A percentile compares a stretch with the other conserved stretches of the same genome.
Conservation (phyloP, 2,888 invertebrate species). For the Lymantria monacha region DNA sequence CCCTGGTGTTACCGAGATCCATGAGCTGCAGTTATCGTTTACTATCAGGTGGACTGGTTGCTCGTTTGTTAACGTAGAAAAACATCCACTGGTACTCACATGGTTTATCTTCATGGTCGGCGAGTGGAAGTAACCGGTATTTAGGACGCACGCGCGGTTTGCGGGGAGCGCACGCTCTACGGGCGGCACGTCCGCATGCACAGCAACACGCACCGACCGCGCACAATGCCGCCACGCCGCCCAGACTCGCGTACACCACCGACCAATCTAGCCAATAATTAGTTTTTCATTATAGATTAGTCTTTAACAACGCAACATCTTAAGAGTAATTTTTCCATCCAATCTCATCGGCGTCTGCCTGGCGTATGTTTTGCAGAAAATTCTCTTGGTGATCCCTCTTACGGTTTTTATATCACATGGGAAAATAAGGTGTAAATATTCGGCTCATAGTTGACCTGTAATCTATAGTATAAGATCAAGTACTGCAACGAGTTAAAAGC, state of each 20-base stretch:
- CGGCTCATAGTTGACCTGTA: too few relatives aligned
- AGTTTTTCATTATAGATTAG: neutral
- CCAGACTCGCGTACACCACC: constrained; percentile 94
- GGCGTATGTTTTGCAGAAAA: too few relatives aligned
- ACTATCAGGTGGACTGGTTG: too few relatives aligned
- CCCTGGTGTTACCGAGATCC: too few relatives aligned
- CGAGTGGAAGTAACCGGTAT: constrained; percentile 87
- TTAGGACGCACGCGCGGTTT: constrained; percentile 79
- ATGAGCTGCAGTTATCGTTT: too few relatives aligned
- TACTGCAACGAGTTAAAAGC: too few relatives aligned
- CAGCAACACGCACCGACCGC: constrained; percentile 83
- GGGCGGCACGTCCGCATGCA: constrained; percentile 80
- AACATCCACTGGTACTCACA: constrained; percentile 66
- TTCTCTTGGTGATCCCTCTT: too few relatives aligned
- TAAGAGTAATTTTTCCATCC: neutral
- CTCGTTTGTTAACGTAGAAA: too few relatives aligned
- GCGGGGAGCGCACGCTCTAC: constrained; percentile 74
- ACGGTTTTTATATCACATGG: too few relatives aligned
- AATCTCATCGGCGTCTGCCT: too few relatives aligned
- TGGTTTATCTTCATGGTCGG: constrained; percentile 86
- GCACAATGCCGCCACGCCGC: constrained; percentile 83
- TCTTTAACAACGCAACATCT: neutral
- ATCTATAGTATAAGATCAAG: too few relatives aligned
- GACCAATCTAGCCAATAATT: constrained; percentile 90
- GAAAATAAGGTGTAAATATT: too few relatives aligned